Base-by-base conservation (phyloP, 2,888 invertebrate species). In the Coleophora deauratella region DNA sequence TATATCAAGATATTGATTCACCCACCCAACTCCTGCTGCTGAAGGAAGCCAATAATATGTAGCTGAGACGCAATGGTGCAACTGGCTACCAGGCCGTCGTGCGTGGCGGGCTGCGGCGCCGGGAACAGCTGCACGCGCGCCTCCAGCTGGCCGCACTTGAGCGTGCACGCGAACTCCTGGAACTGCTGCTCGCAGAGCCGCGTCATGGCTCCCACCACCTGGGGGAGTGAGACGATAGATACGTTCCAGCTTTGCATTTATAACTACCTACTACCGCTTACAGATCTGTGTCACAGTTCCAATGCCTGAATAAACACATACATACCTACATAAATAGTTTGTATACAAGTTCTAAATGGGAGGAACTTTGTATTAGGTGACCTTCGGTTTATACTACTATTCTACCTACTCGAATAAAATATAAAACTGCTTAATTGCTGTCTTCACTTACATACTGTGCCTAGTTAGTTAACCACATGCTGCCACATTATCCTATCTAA, bases 31-130 rank as follows among this genome's bases (percentile, higher is more conserved):
- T 98, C 97, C 2, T 91, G 89, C 8, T 96, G 90, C n/a, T 92
- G 89, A 38, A 98, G 77, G 66, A 96, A 98, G 0, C 98, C 98
- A 62, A 95, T 91, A 12, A 98, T 90, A 66, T 94, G 92, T 40
- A 98, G 87, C 38, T 90, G 89, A 44, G 90, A 91, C 0, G 93
- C 90, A 39, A 96, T 84, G 0, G 72, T 71, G 46, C 88, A 89
- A 2, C 67, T 67, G 77, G 88, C 43, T 80, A 89, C 47, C 76
- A 87, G 44, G 68, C 84, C 65, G 87, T 92, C 93, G 62, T 93
- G 91, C 0, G 88, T 79, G 14, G 88, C 80, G 0, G 88, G 86
- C 72, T 90, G 78, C 13, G 86, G 84, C 3, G 80, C 67, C 0
- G 86, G 86, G 44, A 80, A 82, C 53, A 86, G 52, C 40, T 80